Conservation (phyloP, 2,888 invertebrate species). For the Microctonus hyperodae region DNA sequence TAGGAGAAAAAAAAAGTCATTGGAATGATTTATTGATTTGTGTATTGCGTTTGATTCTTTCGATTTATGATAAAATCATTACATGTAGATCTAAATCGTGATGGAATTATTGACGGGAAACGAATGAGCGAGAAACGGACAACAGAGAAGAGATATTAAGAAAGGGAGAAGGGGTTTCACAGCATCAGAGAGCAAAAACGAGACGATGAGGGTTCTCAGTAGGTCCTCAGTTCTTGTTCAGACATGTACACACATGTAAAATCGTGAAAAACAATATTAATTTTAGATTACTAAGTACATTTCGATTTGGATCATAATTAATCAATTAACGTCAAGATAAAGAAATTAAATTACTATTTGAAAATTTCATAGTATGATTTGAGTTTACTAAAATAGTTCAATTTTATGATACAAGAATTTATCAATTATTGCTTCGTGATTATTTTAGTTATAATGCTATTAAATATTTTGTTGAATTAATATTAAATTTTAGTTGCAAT, state of each 20-base stretch:
- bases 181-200: slow-evolving; percentile 5
- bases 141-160: neutral
- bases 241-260: slow-evolving; percentile 12
- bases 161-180: slow-evolving; percentile 14
- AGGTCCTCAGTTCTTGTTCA: slow-evolving; percentile 19
- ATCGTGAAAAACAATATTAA: neutral
- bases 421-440: too few relatives aligned
- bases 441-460: too few relatives aligned
- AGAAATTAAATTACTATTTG: neutral
- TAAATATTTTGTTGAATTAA: too few relatives aligned
- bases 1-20: too few relatives aligned
- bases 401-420: too few relatives aligned
- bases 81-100: neutral
- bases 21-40: too few relatives aligned
- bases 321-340: neutral
- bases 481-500: too few relatives aligned
- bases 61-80: too few relatives aligned
- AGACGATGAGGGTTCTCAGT: slow-evolving; percentile 18
- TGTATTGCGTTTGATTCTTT: too few relatives aligned
- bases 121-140: neutral
- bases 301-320: neutral
- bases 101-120: neutral
- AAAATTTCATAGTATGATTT: neutral
- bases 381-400: too few relatives aligned
- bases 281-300: neutral